Percentiles rank a stretch among this genome's conserved stretches.
These are phyloP conservation scores for Iguana delicatissima DNA, from an alignment of 2,797 vertebrate genomes.

Conservation along the genomic window DNA sequence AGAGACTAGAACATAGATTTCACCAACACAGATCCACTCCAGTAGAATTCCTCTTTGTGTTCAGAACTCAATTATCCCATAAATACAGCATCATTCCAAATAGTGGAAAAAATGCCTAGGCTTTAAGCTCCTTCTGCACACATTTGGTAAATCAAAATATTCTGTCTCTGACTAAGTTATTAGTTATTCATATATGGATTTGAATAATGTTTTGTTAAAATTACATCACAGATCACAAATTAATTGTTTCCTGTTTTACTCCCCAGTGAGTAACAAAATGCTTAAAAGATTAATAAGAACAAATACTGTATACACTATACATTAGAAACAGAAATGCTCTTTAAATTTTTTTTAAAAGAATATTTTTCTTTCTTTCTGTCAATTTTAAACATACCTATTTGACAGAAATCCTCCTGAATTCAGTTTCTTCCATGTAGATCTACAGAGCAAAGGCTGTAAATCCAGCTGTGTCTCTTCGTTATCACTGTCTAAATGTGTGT, in stretches of 20 bases:
- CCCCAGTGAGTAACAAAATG: not conserved
- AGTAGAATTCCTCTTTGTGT: not conserved
- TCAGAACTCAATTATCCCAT: not conserved
- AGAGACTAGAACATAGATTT: not conserved
- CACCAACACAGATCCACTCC: not conserved
- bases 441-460: not conserved
- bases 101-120: not conserved
- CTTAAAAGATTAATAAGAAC: not conserved
- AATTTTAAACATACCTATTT: not conserved
- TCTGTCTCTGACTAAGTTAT: not conserved
- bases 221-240: not conserved
- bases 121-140: no score
- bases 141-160: not conserved
- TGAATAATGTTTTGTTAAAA: not conserved
- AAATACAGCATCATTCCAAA: not conserved
- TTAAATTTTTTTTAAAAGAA: not conserved
- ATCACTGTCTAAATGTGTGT: not conserved
- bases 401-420: not conserved
- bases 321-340: not conserved
- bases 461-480: not conserved
- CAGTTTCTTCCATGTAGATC: not conserved
- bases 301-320: not conserved
- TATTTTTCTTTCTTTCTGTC: slow-evolving; percentile 3
- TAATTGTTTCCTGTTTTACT: not conserved
- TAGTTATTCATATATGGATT: not conserved